These are phyloP conservation scores for Leptopterna dolabrata DNA, from an alignment of 2,888 invertebrate genomes.

Conservation along the genomic window DNA sequence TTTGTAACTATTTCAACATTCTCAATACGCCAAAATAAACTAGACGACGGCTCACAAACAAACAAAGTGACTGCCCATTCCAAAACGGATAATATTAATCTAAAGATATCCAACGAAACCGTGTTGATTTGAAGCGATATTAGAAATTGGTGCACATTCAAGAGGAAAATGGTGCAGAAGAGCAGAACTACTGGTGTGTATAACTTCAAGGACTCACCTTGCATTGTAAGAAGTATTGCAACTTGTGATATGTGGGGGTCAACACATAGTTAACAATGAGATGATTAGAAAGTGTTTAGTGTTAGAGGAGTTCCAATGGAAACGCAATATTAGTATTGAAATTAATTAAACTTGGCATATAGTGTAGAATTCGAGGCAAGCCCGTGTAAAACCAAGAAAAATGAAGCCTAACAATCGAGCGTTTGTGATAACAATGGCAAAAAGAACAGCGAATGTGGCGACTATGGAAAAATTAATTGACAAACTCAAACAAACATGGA, in stretches of 20 bases:
- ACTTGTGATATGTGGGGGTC: background rate
- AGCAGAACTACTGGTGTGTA: background rate
- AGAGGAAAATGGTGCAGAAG: background rate
- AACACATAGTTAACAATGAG: background rate
- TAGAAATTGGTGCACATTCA: background rate
- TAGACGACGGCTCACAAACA: no score
- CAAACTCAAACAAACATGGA: no score
- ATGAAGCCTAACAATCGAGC: background rate
- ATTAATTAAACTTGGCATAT: background rate
- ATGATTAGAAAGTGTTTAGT: background rate
- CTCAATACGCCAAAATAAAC: no score
- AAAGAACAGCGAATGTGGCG: background rate
- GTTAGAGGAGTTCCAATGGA: background rate
- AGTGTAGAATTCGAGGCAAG: background rate
- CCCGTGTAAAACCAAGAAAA: background rate
- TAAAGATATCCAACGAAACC: background rate
- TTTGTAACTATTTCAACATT: no score
- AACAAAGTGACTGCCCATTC: no score
- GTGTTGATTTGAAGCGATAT: background rate
- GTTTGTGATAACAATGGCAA: background rate
- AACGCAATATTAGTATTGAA: background rate
- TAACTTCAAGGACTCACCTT: background rate
- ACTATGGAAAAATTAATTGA: background rate
- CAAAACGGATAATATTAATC: no score
- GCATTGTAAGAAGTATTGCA: conserved; percentile 25